A percentile compares a stretch with the other conserved stretches of the same genome.
Evolutionary conservation across 2,797 vertebrate species (phyloP).

Genomic region (Podarcis lilfordi): DNA sequence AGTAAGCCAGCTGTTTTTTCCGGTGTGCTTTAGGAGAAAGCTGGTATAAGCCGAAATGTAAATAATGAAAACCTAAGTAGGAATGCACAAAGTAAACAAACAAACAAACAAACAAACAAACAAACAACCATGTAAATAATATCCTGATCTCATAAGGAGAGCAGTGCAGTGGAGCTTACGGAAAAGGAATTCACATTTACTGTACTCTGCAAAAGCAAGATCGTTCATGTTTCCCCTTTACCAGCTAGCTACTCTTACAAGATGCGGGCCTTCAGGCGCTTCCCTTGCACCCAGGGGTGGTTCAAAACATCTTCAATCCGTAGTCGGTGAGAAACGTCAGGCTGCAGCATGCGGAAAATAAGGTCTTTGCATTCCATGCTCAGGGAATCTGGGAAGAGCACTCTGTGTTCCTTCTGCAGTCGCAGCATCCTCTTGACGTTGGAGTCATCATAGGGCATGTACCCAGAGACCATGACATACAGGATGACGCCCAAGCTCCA

Average conservation of each 20-base stretch:
- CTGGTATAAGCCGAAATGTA: not conserved
- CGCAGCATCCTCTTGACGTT: conserved; percentile 69
- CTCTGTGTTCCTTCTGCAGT: conserved; percentile 62
- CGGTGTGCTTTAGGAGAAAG: not conserved
- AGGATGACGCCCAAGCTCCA: conserved; percentile 61
- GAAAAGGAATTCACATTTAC: not conserved
- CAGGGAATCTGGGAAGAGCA: conserved; percentile 62
- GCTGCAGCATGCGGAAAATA: conserved; percentile 54
- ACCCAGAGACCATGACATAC: conserved; percentile 47
- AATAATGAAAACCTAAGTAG: not conserved
- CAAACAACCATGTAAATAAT: not conserved
- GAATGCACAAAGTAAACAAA: not conserved
- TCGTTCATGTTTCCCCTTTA: conserved; percentile 24
- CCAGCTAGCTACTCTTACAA: conserved; percentile 21
- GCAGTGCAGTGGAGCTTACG: not conserved
- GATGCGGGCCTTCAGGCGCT: not conserved
- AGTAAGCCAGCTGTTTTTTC: not conserved
- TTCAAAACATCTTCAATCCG: conserved; percentile 49
- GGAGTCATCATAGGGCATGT: conserved; percentile 47
- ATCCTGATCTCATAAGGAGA: not conserved
- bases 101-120: not conserved
- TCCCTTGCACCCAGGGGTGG: conserved; percentile 58
- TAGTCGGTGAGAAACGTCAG: conserved; percentile 42
- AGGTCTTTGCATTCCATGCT: conserved; percentile 66
- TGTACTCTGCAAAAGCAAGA: not conserved